Percentiles rank a stretch among this genome's conserved stretches.
Conservation (phyloP, 2,113 vertebrate species). For the Solenodon paradoxus region DNA sequence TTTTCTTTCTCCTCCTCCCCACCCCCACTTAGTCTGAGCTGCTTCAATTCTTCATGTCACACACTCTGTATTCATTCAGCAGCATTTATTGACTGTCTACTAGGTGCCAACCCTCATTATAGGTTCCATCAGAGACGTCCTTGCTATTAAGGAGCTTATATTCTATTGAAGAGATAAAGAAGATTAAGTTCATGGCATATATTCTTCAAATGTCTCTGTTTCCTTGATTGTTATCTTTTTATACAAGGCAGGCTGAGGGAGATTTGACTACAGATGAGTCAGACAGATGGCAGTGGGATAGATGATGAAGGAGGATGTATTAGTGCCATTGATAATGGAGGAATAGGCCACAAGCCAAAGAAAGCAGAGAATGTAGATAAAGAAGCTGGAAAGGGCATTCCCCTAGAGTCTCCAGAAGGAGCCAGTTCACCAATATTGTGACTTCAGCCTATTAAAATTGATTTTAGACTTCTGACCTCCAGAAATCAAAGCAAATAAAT, state of each 20-base stretch:
- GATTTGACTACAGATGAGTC: background rate
- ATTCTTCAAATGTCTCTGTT: background rate
- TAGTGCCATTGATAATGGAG: background rate
- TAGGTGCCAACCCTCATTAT: background rate
- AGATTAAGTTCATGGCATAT: background rate
- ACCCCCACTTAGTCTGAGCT: background rate
- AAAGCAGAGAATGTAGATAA: background rate
- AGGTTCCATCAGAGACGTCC: background rate
- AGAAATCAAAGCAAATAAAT: background rate
- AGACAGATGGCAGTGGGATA: background rate
- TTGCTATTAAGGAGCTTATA: background rate
- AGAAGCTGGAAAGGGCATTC: background rate
- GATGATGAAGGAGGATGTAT: background rate
- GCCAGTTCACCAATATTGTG: background rate
- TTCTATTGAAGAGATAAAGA: background rate
- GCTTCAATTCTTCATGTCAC: background rate
- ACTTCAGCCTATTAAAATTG: background rate
- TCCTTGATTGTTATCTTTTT: background rate
- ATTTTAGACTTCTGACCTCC: background rate
- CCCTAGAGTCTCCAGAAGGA: background rate
- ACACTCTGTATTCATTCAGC: background rate
- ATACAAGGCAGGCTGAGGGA: background rate
- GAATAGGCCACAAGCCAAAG: background rate
- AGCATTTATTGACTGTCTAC: background rate
- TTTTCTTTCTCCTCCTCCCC: background rate